A percentile compares a stretch with the other conserved stretches of the same genome.
These are phyloP conservation scores for Macrobrachium rosenbergii DNA, from an alignment of 1,140 invertebrate genomes.

Conservation along the genomic window DNA sequence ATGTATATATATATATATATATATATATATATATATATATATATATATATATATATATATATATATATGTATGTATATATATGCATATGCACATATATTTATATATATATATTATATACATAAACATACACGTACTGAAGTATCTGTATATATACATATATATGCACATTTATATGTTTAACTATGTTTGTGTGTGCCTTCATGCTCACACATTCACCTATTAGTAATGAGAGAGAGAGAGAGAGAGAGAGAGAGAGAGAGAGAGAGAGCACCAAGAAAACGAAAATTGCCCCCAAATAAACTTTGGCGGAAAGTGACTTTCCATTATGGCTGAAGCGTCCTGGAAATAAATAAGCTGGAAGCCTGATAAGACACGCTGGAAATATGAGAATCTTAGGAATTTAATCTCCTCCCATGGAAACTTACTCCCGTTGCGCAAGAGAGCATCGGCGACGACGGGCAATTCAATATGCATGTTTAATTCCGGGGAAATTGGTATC, in stretches of 20 bases:
- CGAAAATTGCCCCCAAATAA: background rate
- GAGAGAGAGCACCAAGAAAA: conserved; percentile 39
- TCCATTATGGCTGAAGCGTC: too few species aligned
- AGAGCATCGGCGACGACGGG: too few species aligned
- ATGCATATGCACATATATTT: background rate
- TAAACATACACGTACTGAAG: background rate
- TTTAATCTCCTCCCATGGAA: too few species aligned
- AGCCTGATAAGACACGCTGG: too few species aligned
- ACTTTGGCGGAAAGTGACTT: too few species aligned
- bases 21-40: background rate
- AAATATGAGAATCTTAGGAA: too few species aligned
- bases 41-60: conserved; percentile 1
- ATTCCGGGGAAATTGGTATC: too few species aligned
- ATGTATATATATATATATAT: background rate
- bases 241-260: conserved; percentile 35
- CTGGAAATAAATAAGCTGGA: too few species aligned
- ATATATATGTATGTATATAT: background rate
- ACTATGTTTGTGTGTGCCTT: background rate
- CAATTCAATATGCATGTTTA: too few species aligned
- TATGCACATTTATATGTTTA: background rate
- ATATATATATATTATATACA: conserved; percentile 28
- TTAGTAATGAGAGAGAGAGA: conserved; percentile 29
- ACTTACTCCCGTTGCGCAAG: too few species aligned
- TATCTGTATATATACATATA: conserved; percentile 8
- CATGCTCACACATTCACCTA: too few species aligned